These are phyloP conservation scores for Lasioglossum baleicum DNA, from an alignment of 1,140 invertebrate species.

Conservation along the genomic window DNA sequence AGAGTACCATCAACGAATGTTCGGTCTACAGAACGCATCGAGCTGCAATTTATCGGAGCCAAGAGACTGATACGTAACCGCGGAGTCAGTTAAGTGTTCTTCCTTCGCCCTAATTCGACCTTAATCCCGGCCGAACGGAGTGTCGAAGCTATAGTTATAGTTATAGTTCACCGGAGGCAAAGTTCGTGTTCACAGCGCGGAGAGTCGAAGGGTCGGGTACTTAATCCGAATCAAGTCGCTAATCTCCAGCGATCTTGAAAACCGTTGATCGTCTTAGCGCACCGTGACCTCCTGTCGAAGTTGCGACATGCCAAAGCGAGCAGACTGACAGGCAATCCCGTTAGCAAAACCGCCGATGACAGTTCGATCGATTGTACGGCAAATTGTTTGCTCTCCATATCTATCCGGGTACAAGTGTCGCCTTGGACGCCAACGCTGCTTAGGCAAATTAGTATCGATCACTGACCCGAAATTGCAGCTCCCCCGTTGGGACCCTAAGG, in stretches of 20 bases:
- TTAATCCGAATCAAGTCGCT: slow-evolving; percentile 6
- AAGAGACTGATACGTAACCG: background rate
- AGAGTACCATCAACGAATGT: too few species aligned
- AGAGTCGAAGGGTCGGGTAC: background rate
- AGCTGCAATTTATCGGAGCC: background rate
- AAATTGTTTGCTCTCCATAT: slow-evolving; percentile 44
- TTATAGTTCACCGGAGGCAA: too few species aligned
- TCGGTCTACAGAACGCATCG: background rate
- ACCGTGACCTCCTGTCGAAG: background rate
- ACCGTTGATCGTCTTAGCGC: slow-evolving; percentile 1
- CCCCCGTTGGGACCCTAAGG: too few species aligned
- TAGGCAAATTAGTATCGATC: slow-evolving; percentile 32
- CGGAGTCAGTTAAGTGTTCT: background rate
- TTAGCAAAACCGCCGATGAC: slow-evolving; percentile 35
- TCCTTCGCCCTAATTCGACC: slow-evolving; percentile 14
- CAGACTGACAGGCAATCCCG: slow-evolving; percentile 24
- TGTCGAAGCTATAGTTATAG: background rate
- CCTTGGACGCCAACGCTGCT: background rate
- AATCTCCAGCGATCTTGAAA: slow-evolving; percentile 5
- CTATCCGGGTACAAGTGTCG: slow-evolving; percentile 3
- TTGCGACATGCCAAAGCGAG: slow-evolving; percentile 13
- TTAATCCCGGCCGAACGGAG: slow-evolving; percentile 7
- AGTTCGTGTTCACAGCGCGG: background rate
- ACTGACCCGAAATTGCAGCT: slow-evolving; percentile 12
- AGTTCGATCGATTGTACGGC: slow-evolving; percentile 40